Base-by-base conservation (phyloP, 2,888 invertebrate species). In the Cryptosula pallasiana region DNA sequence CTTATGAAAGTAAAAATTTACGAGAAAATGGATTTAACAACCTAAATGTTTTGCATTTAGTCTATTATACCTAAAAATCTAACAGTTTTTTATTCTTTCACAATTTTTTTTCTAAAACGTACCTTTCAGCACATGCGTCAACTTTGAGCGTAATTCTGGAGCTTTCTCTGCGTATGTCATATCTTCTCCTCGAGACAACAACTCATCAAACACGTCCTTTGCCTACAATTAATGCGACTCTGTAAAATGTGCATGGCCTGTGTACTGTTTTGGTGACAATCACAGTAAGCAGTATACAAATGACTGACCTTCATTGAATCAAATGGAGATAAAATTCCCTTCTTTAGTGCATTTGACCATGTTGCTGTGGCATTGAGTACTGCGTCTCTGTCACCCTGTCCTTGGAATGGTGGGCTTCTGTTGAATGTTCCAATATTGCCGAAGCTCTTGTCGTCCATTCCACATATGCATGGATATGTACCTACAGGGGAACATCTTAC, bases 391-490 rank as follows among this genome's bases (percentile, higher is more conserved):
- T 55, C 55, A n/a, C 23, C 23, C 3, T 23, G 23, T 5, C 23
- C 16, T n/a, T 5, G 16, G 55, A 55, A 55, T 55, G 55, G 55
- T 55, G 23, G 23, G 25, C 13, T n/a, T 5, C 55, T n/a, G 25
- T 55, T 55, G 55, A 55, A 55, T 55, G 55, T 23, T 5, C 55
- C 23, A 3, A 3, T 55, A 25, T 55, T 25, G 3, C 55, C 55
- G 25, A 55, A 55, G 5, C 3, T 55, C 25, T n/a, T 55, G 23
- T 55, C 55, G 5, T n/a, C 3, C 5, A 23, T 23, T 16, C 55
- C 55, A 55, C 55, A 55, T 16, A 55, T 16, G 55, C 55, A 55
- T 55, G 55, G 55, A 55, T 55, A 55, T 5, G 55, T 16, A 23
- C 55, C 55, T 55, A 45, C n/a, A n/a, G n/a, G n/a, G n/a, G n/a